phyloP scores from a whole-genome alignment of 2,113 vertebrate genomes.

The Melanostigma gelatinosum region DNA sequence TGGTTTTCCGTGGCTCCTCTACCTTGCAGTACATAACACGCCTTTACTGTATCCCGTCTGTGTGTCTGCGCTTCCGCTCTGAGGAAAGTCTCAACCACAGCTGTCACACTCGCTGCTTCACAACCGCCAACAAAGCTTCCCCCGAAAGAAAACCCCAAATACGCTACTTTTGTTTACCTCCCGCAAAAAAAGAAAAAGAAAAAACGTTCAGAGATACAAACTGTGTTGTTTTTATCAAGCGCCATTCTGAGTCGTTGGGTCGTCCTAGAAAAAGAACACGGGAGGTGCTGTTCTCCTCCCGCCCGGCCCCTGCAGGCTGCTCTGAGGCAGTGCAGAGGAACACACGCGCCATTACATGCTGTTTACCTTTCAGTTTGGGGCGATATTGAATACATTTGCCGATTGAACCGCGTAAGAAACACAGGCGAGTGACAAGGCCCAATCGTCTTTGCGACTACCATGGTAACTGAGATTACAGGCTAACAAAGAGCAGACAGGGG shows the following conservation, averaged over 20 bases:
- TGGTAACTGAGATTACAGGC: constrained; percentile 81
- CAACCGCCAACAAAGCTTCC: constrained; percentile 52
- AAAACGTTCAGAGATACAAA: constrained; percentile 50
- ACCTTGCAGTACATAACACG: constrained; percentile 68
- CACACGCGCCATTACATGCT: constrained; percentile 66
- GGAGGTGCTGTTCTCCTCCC: constrained; percentile 32
- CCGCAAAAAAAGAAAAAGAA: constrained; percentile 49
- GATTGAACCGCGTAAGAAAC: constrained; percentile 79
- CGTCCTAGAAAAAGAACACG: constrained; percentile 50
- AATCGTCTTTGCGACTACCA: constrained; percentile 77
- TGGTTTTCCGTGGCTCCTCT: constrained; percentile 77
- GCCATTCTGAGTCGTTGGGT: constrained; percentile 21
- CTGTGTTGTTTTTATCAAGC: constrained; percentile 61
- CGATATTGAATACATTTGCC: constrained; percentile 82
- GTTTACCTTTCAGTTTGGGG: constrained; percentile 78
- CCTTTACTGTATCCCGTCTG: constrained; percentile 74
- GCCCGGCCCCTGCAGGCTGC: constrained; percentile 46
- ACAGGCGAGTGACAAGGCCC: constrained; percentile 78
- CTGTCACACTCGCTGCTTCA: constrained; percentile 47
- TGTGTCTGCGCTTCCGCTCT: constrained; percentile 84
- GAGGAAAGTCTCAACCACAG: constrained; percentile 64
- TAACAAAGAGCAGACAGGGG: constrained; percentile 77
- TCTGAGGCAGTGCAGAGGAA: constrained; percentile 47
- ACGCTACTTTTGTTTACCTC: constrained; percentile 56
- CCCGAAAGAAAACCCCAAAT: constrained; percentile 42